Evolutionary conservation across 2,888 invertebrate genomes (phyloP), one percentile per base, ranked within the genome.

Genomic region (Helleia helle): DNA sequence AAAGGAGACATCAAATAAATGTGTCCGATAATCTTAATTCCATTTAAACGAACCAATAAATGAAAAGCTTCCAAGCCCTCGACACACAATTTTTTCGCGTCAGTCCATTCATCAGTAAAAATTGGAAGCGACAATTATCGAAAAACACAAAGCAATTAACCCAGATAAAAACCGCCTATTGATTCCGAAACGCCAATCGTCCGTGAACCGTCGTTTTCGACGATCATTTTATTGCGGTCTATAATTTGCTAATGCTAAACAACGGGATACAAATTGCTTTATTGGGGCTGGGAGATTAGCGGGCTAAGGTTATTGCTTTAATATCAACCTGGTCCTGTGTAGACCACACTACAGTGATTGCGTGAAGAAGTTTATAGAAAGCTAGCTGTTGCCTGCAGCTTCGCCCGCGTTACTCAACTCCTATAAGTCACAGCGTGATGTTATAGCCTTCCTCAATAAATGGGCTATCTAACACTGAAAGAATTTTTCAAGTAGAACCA

Each of bases 121-220:
- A 34, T 42, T 42, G 28, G 13, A 36, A 34, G 26, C 15, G 44
- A 44, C 44, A 42, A 44, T 44, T 38, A 44, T 44, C 36, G 43
- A 42, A 44, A 40, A 43, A 39, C 41, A 44, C 41, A 38, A 41
- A 44, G 36, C 44, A 27, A 30, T 28, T 44, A 38, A 41, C 28
- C 41, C 38, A 38, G 29, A 41, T 41, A 31, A 44, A 38, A 36
- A 44, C 34, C 41, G 25, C 31, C 17, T 38, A 44, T 41, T 38
- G 38, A 40, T 41, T 41, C 38, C 36, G 24, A 36, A 41, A 34
- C 11, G 36, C 36, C 36, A 36, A 22, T 22, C 8, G 22, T 22
- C 22, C 2, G 2, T n/a, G n/a, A n/a, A n/a, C n/a, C 22, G 22
- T 22, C 5, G 5, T 22, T 22, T 22, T 22, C 22, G 5, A 22